A percentile compares a stretch with the other conserved stretches of the same genome.
These are phyloP conservation scores for Muscicapa adusta DNA, from an alignment of 2,113 vertebrate genomes.

Conservation along the genomic window DNA sequence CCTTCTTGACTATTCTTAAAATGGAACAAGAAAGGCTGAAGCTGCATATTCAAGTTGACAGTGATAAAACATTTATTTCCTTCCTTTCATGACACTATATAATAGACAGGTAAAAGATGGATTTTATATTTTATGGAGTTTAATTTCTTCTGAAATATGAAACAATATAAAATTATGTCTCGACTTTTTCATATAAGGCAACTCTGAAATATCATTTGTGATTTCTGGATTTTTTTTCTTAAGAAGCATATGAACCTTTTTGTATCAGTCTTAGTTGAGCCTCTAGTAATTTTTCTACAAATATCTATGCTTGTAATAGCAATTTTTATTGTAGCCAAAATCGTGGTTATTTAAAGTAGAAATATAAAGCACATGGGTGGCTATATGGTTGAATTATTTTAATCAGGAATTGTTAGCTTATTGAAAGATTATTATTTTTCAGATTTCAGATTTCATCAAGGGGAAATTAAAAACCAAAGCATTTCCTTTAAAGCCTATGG, in stretches of 20 bases:
- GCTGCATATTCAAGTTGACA: slow-evolving; percentile 31
- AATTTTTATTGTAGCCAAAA: neutral
- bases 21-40: neutral
- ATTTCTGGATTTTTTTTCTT: neutral
- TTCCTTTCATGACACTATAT: slow-evolving; percentile 13
- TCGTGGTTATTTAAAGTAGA: neutral
- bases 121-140: slow-evolving; percentile 26
- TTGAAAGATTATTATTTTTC: neutral
- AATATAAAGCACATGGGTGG: neutral
- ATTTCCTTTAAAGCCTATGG: neutral
- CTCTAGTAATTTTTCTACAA: neutral
- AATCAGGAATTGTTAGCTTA: neutral
- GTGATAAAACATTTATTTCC: slow-evolving; percentile 57
- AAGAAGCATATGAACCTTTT: neutral
- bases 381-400: neutral
- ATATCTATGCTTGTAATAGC: neutral
- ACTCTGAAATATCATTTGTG: neutral
- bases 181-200: neutral
- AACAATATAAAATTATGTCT: neutral
- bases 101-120: slow-evolving; percentile 11
- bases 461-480: neutral
- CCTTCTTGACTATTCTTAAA: neutral
- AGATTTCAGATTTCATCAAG: neutral
- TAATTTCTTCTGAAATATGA: slow-evolving; percentile 51
- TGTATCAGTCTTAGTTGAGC: neutral